These are phyloP conservation scores for Tetragonula clypearis DNA, from an alignment of 1,140 invertebrate species.

Conservation along the genomic window DNA sequence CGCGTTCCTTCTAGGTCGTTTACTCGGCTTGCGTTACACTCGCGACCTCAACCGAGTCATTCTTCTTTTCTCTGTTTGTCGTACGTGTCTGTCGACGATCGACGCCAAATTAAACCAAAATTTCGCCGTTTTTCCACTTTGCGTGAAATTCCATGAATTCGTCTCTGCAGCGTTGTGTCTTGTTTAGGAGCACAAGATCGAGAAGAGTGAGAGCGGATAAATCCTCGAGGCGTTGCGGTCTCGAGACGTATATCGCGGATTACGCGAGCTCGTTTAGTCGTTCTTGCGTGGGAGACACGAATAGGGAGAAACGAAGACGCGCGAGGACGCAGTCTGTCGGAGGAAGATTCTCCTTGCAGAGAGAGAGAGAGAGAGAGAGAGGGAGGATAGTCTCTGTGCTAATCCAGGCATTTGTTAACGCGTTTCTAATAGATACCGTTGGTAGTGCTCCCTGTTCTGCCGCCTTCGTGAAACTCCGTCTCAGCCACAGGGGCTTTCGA, in stretches of 20 bases:
- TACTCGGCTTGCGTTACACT: slow-evolving; percentile 70
- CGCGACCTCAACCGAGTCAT: slow-evolving; percentile 25
- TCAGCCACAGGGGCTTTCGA: slow-evolving; percentile 45
- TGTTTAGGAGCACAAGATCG: neutral
- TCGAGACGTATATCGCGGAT: slow-evolving; percentile 66
- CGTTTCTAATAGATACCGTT: slow-evolving; percentile 69
- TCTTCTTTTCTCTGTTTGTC: neutral
- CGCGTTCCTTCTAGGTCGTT: slow-evolving; percentile 49
- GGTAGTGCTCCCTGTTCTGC: neutral
- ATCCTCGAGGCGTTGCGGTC: slow-evolving; percentile 57
- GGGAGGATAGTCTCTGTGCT: slow-evolving; percentile 38
- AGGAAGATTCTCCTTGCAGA: slow-evolving; percentile 30
- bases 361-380: neutral
- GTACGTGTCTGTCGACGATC: neutral
- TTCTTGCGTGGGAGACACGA: neutral
- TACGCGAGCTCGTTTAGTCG: slow-evolving; percentile 39
- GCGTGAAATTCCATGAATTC: neutral
- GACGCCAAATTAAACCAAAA: neutral
- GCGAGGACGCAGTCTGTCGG: slow-evolving; percentile 12
- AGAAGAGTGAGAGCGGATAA: slow-evolving; percentile 7
- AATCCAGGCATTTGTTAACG: slow-evolving; percentile 72
- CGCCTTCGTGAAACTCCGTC: slow-evolving; percentile 15
- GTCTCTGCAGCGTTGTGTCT: no score
- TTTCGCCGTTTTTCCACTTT: neutral
- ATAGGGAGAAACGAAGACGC: slow-evolving; percentile 9